These are phyloP conservation scores for Steinernema hermaphroditum DNA, from an alignment of 2,888 invertebrate genomes.

Conservation along the genomic window DNA sequence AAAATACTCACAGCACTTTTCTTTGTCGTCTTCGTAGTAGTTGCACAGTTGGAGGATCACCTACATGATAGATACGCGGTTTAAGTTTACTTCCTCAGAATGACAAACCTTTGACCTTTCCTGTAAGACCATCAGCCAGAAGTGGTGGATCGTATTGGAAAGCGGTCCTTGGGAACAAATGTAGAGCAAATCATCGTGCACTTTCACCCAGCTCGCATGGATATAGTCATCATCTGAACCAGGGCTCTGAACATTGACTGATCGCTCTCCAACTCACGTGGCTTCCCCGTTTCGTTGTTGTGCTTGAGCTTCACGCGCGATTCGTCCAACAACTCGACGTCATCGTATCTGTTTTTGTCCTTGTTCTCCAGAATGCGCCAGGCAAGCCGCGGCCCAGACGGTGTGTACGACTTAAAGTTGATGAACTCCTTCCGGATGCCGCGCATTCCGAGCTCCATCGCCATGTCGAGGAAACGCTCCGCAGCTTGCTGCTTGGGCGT, in stretches of 20 bases:
- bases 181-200: conserved; percentile 39
- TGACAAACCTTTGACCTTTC: conserved; percentile 37
- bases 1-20: conserved; percentile 40
- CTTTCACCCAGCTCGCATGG: conserved; percentile 40
- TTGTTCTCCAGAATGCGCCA: conserved; percentile 35
- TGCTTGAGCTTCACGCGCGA: conserved; percentile 40
- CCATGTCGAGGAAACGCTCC: conserved; percentile 23
- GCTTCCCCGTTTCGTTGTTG: conserved; percentile 26
- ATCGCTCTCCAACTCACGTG: conserved; percentile 17
- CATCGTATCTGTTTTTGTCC: conserved; percentile 40
- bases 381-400: conserved; percentile 6
- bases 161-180: conserved; percentile 55
- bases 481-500: conserved; percentile 30
- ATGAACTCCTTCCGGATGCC: conserved; percentile 38
- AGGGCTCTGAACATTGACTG: neutral
- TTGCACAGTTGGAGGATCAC: conserved; percentile 43
- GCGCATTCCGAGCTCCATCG: conserved; percentile 10
- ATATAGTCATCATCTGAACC: conserved; percentile 41
- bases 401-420: neutral
- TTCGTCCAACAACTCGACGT: conserved; percentile 40
- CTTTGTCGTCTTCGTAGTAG: conserved; percentile 39
- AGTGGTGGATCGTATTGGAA: conserved; percentile 45
- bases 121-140: conserved; percentile 52
- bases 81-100: neutral
- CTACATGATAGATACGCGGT: conserved; percentile 1